Percentiles rank a stretch among this genome's conserved stretches.
phyloP scores from a whole-genome alignment of 92 coral and sea anemone genomes.

The Parazoanthus darwini region DNA sequence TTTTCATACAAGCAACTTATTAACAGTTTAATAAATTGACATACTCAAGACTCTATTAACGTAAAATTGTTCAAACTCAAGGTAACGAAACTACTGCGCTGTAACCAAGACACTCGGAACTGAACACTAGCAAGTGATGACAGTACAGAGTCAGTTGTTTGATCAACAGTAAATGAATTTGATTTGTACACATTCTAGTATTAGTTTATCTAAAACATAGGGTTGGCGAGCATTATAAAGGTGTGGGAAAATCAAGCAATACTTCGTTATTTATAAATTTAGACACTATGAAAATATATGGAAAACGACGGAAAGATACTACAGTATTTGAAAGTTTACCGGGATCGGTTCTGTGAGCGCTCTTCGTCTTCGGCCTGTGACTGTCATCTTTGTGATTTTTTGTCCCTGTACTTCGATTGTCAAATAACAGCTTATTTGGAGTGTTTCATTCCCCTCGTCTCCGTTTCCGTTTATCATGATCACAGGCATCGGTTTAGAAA shows the following conservation, averaged over 20 bases:
- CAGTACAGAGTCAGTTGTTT: background rate
- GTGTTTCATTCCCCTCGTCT: background rate
- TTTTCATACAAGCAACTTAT: background rate
- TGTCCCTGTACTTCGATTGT: conserved; percentile 4
- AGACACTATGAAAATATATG: background rate
- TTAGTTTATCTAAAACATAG: background rate
- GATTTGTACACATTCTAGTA: background rate
- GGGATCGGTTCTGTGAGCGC: conserved; percentile 14
- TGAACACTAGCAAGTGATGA: background rate
- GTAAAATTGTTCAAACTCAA: too few species aligned
- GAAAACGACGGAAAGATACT: background rate
- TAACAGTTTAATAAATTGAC: background rate
- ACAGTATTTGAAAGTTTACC: background rate
- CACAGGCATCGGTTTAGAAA: background rate
- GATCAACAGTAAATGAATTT: background rate
- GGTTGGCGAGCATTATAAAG: background rate
- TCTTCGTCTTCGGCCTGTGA: conserved; percentile 3
- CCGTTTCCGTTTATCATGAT: background rate
- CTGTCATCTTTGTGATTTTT: background rate
- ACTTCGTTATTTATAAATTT: background rate
- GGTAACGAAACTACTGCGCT: background rate
- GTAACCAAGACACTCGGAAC: background rate
- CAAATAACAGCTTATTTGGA: background rate
- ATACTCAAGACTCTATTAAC: too few species aligned
- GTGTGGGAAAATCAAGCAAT: background rate